These are phyloP conservation scores for Scleropages formosus DNA, from an alignment of 2,797 vertebrate species.

Conservation along the genomic window DNA sequence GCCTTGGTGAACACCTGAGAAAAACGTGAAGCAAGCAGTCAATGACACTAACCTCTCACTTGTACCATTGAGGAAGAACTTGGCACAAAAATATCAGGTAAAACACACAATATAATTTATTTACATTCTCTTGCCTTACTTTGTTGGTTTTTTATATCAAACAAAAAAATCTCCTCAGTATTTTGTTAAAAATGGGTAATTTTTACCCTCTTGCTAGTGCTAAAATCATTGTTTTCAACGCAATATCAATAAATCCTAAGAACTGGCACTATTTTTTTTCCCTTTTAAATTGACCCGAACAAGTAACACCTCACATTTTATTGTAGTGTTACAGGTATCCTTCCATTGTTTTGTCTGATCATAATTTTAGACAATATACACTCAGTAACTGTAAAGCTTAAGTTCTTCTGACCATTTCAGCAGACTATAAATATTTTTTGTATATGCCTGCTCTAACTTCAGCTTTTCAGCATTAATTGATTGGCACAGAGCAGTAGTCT, in stretches of 20 bases:
- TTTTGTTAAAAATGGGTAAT: not conserved
- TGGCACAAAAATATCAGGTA: not conserved
- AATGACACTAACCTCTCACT: not conserved
- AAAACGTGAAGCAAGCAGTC: not conserved
- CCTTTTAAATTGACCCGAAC: not conserved
- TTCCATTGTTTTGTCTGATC: too few relatives aligned
- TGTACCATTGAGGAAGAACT: not conserved
- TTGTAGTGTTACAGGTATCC: too few relatives aligned
- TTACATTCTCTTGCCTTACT: constrained; percentile 17
- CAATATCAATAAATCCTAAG: not conserved
- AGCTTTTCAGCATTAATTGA: too few relatives aligned
- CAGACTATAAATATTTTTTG: too few relatives aligned
- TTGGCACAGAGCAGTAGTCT: too few relatives aligned
- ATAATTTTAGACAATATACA: too few relatives aligned
- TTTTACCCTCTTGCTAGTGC: not conserved
- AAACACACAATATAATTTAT: not conserved
- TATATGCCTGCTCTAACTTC: too few relatives aligned
- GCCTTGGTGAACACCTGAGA: constrained; percentile 1
- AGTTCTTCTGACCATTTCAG: too few relatives aligned
- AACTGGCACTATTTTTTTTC: not conserved
- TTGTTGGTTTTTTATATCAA: not conserved
- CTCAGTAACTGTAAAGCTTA: too few relatives aligned
- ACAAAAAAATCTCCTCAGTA: not conserved
- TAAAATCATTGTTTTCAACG: not conserved
- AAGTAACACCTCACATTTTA: too few relatives aligned